phyloP scores from a whole-genome alignment of 1,140 invertebrate genomes.

The Gryllus bimaculatus region DNA sequence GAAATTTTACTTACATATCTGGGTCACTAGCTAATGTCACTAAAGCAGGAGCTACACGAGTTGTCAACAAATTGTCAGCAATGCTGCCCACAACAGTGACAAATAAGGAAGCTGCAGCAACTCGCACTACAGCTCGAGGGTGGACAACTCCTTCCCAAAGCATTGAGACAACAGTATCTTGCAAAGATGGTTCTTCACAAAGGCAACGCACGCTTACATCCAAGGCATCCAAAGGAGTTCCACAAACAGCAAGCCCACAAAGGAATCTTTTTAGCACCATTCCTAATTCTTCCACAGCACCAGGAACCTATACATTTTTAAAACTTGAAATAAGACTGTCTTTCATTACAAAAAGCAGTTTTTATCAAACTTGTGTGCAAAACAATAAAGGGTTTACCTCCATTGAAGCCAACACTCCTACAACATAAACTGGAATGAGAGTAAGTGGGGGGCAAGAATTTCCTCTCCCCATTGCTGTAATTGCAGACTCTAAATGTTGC shows the following conservation, averaged over 20 bases:
- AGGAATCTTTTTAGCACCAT: slow-evolving; percentile 42
- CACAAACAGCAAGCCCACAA: slow-evolving; percentile 41
- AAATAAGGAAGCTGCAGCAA: slow-evolving; percentile 49
- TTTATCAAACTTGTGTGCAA: not conserved
- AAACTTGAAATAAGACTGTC: not conserved
- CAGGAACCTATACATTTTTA: slow-evolving; percentile 27
- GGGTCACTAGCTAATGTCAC: slow-evolving; percentile 60
- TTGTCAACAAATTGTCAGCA: slow-evolving; percentile 45
- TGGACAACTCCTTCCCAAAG: slow-evolving; percentile 64
- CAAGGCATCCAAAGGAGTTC: slow-evolving; percentile 42
- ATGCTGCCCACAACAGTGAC: slow-evolving; percentile 45
- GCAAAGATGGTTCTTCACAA: slow-evolving; percentile 24
- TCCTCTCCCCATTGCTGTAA: slow-evolving; percentile 32
- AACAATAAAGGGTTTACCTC: slow-evolving; percentile 21
- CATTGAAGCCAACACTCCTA: slow-evolving; percentile 37
- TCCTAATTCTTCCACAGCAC: slow-evolving; percentile 34
- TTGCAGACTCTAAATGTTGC: slow-evolving; percentile 33
- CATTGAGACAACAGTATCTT: slow-evolving; percentile 42
- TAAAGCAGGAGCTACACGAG: slow-evolving; percentile 55
- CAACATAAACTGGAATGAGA: slow-evolving; percentile 45
- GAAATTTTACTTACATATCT: slow-evolving; percentile 25
- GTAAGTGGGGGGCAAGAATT: slow-evolving; percentile 37
- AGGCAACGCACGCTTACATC: slow-evolving; percentile 35
- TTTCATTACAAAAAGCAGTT: not conserved
- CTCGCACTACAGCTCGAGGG: slow-evolving; percentile 47